Conservation (phyloP, 2,797 vertebrate genomes). For the Poeciliopsis turneri region DNA sequence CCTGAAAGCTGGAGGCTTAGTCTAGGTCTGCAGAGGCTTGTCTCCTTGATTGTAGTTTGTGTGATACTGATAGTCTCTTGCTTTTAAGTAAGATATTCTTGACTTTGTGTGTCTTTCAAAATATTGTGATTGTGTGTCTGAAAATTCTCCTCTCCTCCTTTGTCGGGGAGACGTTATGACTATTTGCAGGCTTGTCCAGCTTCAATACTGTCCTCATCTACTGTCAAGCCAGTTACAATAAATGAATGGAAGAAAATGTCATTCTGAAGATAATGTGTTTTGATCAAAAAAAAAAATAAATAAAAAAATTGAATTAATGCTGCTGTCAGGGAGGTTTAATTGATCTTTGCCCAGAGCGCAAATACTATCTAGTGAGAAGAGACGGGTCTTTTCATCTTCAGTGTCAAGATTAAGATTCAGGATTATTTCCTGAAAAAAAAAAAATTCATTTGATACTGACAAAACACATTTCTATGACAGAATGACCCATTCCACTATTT, state of each 20-base stretch:
- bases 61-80: neutral
- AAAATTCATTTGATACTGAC: neutral
- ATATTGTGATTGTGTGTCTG: neutral
- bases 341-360: neutral
- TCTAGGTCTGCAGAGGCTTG: slow-evolving; percentile 54
- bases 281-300: neutral
- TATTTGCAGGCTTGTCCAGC: neutral
- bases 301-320: neutral
- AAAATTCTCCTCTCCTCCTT: neutral
- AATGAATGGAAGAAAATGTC: neutral
- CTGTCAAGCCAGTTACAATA: neutral
- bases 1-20: slow-evolving; percentile 40
- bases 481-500: no score
- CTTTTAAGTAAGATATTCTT: neutral
- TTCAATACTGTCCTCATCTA: neutral
- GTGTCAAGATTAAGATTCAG: no score
- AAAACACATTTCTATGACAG: neutral
- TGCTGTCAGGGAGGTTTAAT: neutral
- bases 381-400: neutral
- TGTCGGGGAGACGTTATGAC: neutral
- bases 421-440: neutral
- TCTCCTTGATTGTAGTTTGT: slow-evolving; percentile 25
- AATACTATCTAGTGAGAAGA: neutral
- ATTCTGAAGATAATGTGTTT: neutral
- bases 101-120: neutral